Base-by-base conservation (phyloP, 2,113 vertebrate genomes). In the Telmatochromis sp. region DNA sequence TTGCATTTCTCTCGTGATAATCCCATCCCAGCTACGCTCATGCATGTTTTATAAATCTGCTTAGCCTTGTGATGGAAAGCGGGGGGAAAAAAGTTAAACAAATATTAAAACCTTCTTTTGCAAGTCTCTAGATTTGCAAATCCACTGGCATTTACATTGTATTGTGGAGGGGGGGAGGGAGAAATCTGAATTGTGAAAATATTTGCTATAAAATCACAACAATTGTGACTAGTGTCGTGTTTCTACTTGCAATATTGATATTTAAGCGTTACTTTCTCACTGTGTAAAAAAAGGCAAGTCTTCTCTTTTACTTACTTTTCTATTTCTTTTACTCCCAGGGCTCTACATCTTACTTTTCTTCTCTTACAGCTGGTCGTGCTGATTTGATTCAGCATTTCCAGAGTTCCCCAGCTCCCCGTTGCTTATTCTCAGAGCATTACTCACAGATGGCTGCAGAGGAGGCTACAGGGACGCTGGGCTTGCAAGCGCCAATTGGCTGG, bases 371-470 rank as follows among this genome's bases (percentile, higher is more conserved):
- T 92, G 88, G 55, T 81, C 10, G 83, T 80, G 83, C 87, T 86
- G 92, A 94, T 95, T 95, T 95, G 90, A 94, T 90, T 93, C 92
- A 94, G 91, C 91, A 86, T 86, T 93, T 94, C 84, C 89, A 82
- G 58, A 84, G 57, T 91, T 90, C 85, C 83, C 71, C 82, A 86
- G 86, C 63, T 84, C 87, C 89, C 89, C 54, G 71, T 87, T 88
- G 81, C 88, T 91, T 87, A 89, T 86, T 92, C 57, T 79, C 81
- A 58, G 12, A 28, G 86, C 87, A 73, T 91, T 55, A 31, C 89
- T 88, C 73, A 85, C 86, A 91, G 88, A 92, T 90, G 89, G 90
- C 86, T 83, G 86, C 88, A 89, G 82, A 92, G 71, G 87, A 94
- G 88, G 75, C 89, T 87, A 91, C 47, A 14, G 92, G 88, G 94